Evolutionary conservation across 1,140 invertebrate genomes (phyloP), one percentile per base, ranked within the genome.

Genomic region (Heliconius hewitsoni): DNA sequence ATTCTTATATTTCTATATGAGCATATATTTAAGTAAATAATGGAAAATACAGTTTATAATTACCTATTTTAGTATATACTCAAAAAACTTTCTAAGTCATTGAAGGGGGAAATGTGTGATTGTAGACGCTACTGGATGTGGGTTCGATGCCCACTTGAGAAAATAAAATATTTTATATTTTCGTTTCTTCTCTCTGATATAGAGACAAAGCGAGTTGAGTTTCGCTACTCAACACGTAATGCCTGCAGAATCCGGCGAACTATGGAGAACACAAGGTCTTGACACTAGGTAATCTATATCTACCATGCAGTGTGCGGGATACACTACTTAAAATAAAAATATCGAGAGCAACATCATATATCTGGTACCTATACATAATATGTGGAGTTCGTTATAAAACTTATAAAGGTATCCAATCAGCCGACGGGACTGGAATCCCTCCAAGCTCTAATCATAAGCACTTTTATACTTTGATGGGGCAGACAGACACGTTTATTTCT

Each of bases 1-100:
- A 76, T 76, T 76, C 57, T 50, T 76, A 66, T 66, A 66, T 39
- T 46, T 27, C 73, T 27, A 30, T 46, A 30, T 0, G 9, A 23
- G n/a, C 23, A 66, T 66, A 30, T 13, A 30, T 6, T 76, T 8
- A 66, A n/a, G 55, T n/a, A 46, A 76, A 76, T 55, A 74, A 37
- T 46, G 73, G 50, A 57, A 76, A 66, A 70, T 74, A 34, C 34
- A 55, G 55, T 74, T 66, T 30, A 66, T 66, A 30, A 66, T 66
- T 27, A 72, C 34, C 1, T 42, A 42, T 72, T 19, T 18, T 18
- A 9, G 13, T n/a, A 42, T 16, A 71, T 39, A 5, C 4, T 5
- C 42, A 46, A 16, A 16, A 46, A 16, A 46, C 42, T 46, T 16
- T 46, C 42, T 46, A 16, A 13, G 11, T 2, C 42, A 16, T 1